Evolutionary conservation across 2,888 invertebrate species (phyloP).

Genomic region (Pterostichus niger): DNA sequence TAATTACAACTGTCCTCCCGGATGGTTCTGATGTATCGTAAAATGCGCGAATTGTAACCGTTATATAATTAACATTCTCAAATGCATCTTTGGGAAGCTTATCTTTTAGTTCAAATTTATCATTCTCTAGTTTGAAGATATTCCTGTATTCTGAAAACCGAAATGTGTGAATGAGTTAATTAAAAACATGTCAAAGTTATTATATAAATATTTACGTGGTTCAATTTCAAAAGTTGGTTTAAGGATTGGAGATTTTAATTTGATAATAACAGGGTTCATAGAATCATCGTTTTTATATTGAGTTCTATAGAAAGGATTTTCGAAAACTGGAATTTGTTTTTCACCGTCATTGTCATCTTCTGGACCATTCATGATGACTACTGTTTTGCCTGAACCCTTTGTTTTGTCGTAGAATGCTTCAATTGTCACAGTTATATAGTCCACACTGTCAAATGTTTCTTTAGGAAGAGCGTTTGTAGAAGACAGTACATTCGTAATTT

Average conservation of each 20-base stretch:
- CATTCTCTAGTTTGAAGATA: not conserved
- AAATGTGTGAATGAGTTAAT: not conserved
- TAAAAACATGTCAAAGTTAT: not conserved
- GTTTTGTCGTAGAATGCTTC: not conserved
- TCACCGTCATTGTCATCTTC: not conserved
- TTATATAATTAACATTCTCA: not conserved
- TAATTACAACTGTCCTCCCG: constrained; percentile 9
- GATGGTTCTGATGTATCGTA: not conserved
- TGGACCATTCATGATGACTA: constrained; percentile 7
- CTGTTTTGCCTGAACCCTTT: not conserved
- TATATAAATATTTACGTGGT: no score
- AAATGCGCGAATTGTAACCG: constrained; percentile 1
- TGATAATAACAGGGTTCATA: not conserved
- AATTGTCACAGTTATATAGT: not conserved
- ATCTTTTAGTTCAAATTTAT: not conserved
- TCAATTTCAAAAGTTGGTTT: no score
- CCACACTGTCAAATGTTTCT: not conserved
- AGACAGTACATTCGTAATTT: no score
- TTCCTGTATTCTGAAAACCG: not conserved
- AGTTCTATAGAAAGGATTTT: not conserved
- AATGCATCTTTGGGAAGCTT: not conserved
- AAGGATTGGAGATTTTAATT: no score
- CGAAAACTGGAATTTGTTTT: not conserved
- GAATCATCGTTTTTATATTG: not conserved
- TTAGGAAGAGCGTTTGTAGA: not conserved